Conservation (phyloP, 2,113 vertebrate genomes). For the Spermophilus dauricus region DNA sequence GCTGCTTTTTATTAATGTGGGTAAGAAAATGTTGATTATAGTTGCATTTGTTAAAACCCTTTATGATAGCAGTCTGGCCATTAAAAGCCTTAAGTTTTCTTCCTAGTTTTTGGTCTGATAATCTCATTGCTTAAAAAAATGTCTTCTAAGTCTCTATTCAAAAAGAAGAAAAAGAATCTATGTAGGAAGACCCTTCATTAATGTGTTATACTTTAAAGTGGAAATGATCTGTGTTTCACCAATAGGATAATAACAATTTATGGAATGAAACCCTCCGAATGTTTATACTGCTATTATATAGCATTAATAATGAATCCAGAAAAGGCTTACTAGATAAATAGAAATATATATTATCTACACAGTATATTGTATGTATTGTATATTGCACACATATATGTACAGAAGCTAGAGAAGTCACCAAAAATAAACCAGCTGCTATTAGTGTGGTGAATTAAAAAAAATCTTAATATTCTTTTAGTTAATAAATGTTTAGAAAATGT, state of each 20-base stretch:
- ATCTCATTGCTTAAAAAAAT: constrained; percentile 47
- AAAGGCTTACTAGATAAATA: background rate
- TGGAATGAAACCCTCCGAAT: background rate
- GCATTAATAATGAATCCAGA: constrained; percentile 29
- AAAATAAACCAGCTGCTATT: constrained; percentile 6
- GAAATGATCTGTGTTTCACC: constrained; percentile 45
- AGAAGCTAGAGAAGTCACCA: background rate
- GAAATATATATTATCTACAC: background rate
- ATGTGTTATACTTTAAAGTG: constrained; percentile 41
- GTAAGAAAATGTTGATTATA: constrained; percentile 35
- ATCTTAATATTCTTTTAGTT: constrained; percentile 33
- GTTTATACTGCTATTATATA: background rate
- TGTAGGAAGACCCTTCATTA: background rate
- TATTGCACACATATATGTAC: background rate
- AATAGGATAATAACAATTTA: background rate
- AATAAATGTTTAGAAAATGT: constrained; percentile 8
- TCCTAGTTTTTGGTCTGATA: constrained; percentile 29
- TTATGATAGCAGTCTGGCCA: background rate
- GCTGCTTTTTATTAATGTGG: constrained; percentile 33
- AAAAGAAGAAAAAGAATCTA: constrained; percentile 1
- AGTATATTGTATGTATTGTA: background rate
- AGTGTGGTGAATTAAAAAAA: background rate
- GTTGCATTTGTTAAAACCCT: constrained; percentile 34
- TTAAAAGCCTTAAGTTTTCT: background rate
- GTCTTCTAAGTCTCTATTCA: background rate